phyloP scores from a whole-genome alignment of 2,797 vertebrate species.

The Anguilla megastoma region DNA sequence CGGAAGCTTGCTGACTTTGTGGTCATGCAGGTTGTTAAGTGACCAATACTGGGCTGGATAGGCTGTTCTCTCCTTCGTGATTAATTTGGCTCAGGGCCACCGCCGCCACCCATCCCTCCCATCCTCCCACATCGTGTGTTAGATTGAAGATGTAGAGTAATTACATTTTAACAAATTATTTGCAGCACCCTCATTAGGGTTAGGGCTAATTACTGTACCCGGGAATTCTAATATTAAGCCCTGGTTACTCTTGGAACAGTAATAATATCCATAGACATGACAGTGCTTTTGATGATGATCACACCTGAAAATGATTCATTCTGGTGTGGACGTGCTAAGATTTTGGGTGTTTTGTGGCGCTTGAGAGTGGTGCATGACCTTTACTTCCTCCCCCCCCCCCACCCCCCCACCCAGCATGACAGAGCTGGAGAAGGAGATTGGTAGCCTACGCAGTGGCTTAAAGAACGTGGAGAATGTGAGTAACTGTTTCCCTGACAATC shows the following conservation, averaged over 20 bases:
- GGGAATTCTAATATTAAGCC: not conserved
- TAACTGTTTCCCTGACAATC: constrained; percentile 40
- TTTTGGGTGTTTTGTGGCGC: not conserved
- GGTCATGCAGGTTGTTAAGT: not conserved
- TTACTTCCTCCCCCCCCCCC: not conserved
- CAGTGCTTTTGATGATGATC: not conserved
- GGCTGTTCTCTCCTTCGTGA: not conserved
- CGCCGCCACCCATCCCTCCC: not conserved
- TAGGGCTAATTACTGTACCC: not conserved
- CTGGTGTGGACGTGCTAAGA: not conserved
- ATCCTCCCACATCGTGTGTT: not conserved
- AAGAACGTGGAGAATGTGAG: constrained; percentile 93
- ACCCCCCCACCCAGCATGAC: constrained; percentile 79
- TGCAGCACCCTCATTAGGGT: not conserved
- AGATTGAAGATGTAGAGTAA: not conserved
- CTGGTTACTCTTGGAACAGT: not conserved
- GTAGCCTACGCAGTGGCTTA: constrained; percentile 87
- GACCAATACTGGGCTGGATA: not conserved
- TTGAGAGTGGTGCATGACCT: not conserved
- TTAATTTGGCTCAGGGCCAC: not conserved
- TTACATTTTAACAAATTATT: not conserved
- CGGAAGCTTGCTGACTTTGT: not conserved
- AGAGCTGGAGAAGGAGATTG: constrained; percentile 96
- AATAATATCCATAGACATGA: not conserved
- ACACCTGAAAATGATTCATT: not conserved